Conservation (phyloP, 1,140 invertebrate species). For the Camponotus vicinus region DNA sequence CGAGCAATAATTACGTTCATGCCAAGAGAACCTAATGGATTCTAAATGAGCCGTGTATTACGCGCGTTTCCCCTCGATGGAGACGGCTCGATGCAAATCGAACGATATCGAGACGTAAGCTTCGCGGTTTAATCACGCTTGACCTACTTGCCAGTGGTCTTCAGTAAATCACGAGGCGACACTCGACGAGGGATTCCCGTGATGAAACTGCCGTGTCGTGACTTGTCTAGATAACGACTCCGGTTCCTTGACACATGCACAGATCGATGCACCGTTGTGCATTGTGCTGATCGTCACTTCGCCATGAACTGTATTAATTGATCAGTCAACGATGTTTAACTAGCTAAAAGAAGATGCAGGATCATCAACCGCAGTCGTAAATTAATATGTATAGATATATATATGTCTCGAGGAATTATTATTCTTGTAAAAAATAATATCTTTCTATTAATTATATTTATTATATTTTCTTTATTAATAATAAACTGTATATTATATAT, state of each 20-base stretch:
- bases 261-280: conserved; percentile 56
- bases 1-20: conserved; percentile 15
- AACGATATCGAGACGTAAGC: conserved; percentile 28
- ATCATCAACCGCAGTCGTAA: neutral
- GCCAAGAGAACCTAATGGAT: conserved; percentile 45
- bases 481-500: neutral
- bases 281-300: conserved; percentile 31
- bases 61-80: conserved; percentile 26
- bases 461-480: no score
- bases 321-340: conserved; percentile 3
- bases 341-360: neutral
- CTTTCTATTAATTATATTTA: neutral
- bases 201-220: conserved; percentile 70
- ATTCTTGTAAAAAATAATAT: neutral
- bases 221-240: conserved; percentile 68
- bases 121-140: conserved; percentile 67
- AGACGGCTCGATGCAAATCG: conserved; percentile 62
- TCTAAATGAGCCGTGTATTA: conserved; percentile 23
- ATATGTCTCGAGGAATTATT: neutral
- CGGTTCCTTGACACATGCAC: conserved; percentile 62
- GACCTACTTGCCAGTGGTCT: conserved; percentile 66
- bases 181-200: conserved; percentile 59
- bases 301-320: conserved; percentile 64
- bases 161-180: conserved; percentile 68
- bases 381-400: neutral